Base-by-base conservation (phyloP, 2,797 vertebrate species). In the Cygnus olor region DNA sequence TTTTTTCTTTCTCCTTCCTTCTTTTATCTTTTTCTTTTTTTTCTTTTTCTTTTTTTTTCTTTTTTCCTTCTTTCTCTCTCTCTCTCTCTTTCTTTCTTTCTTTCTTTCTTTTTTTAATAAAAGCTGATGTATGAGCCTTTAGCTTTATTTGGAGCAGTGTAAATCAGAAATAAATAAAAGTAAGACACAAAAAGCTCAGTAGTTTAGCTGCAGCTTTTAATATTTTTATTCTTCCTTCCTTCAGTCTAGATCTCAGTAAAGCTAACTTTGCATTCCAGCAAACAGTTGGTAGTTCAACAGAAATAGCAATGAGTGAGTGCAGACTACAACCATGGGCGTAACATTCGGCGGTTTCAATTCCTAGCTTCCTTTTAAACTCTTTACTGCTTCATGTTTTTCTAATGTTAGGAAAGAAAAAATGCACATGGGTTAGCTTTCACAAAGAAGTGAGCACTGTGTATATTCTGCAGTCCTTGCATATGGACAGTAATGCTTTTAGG, bases 381-480 rank as follows among this genome's bases (percentile, higher is more conserved):
- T 47, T 7, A 17, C 8, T 38, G 25, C 21, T 65, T 65, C 24
- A 6, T n/a, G 17, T 6, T 21, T 57, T 53, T 34, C 42, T 24
- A 51, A 60, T 32, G 36, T 44, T 36, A 44, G 44, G 54, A 57
- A 28, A 66, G 53, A 13, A 63, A 64, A 72, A n/a, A 12, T 47
- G 30, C 25, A 3, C 14, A 12, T 27, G 27, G 10, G 11, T 47
- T 57, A 28, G 14, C 51, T 34, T 57, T 45, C 60, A 28, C 32
- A 42, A 69, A 11, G 17, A 53, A 21, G 10, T 2, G 45, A 53
- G 20, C 56, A 36, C 45, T 1, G 4, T 42, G 13, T 1, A 0
- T 17, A 10, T 74, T 40, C 71, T 58, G 24, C 42, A 34, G 61
- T 40, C 6, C 19, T 28, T 49, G 9, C 3, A 6, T 8, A 40